Base-by-base conservation (phyloP, 2,888 invertebrate genomes). In the Elegia similella region DNA sequence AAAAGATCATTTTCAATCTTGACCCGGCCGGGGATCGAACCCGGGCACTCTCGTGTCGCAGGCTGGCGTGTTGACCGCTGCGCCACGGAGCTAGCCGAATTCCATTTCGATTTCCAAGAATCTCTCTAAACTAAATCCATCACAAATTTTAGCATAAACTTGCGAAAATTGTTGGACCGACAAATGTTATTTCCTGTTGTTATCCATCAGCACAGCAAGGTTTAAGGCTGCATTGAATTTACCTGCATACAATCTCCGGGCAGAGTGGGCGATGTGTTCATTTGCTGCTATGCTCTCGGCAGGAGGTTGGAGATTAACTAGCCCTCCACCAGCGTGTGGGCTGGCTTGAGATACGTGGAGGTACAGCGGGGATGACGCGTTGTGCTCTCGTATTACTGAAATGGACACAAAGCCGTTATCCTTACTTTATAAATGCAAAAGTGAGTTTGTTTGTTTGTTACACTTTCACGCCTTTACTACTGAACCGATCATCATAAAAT, bases 301-400 rank as follows among this genome's bases (percentile, higher is more conserved):
- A 13, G 95, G 95, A 12, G 94, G 95, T 78, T 96, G 95, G 55
- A 96, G 81, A 3, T 93, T 94, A 53, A 94, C 93, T 62, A 95
- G 93, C 0, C 92, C 89, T 66, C 96, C 96, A 6, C 93, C 96
- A 0, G 94, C 88, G 77, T 98, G 97, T 0, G 95, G 93, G 0
- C 96, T 96, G 23, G 95, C 86, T 76, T 97, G 96, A 0, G 95
- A 92, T 42, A 98, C 68, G 78, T 96, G 94, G 52, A 98, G 84
- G 75, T 96, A 97, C 54, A 98, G 80, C 0, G 97, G 96, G 10
- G 78, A 69, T 53, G 88, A 75, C 0, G 66, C 69, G 64, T 94
- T 80, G 69, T 95, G 95, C 0, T 83, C 74, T 7, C 82, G 77
- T 58, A 95, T 95, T 1, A 94, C 86, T 85, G 69, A 10, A 80